Conservation (phyloP, 2,113 vertebrate genomes). For the Pseudopipra pipra region DNA sequence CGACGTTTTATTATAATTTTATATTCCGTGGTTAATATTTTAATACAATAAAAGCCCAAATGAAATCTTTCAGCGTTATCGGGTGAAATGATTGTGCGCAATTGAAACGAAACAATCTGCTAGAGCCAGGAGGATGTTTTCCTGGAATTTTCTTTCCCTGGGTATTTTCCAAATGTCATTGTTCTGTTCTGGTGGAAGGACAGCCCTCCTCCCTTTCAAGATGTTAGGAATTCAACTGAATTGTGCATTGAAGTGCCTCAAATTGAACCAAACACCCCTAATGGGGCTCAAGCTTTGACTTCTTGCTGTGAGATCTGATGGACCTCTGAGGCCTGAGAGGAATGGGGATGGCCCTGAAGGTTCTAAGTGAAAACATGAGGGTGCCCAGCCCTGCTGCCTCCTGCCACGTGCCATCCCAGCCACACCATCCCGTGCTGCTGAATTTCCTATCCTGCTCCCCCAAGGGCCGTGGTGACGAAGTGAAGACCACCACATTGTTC, state of each 20-base stretch:
- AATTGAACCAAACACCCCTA: background rate
- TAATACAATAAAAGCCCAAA: conserved; percentile 40
- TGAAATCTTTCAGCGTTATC: background rate
- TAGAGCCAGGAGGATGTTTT: background rate
- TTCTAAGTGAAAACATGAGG: fast-evolving
- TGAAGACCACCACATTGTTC: fast-evolving
- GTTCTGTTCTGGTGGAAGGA: background rate
- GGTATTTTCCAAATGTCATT: background rate
- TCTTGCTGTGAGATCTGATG: fast-evolving
- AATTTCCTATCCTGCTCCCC: background rate
- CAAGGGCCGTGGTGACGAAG: fast-evolving
- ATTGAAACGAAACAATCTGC: background rate
- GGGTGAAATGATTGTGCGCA: background rate
- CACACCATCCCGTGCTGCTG: fast-evolving
- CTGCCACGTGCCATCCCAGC: background rate
- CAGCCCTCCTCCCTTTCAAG: background rate
- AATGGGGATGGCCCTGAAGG: background rate
- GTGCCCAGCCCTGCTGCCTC: background rate
- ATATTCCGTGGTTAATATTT: conserved; percentile 34
- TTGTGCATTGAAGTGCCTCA: background rate
- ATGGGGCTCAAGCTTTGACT: background rate
- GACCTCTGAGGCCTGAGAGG: background rate
- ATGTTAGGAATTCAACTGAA: background rate
- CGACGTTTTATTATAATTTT: conserved; percentile 38
- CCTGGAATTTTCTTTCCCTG: background rate